These are phyloP conservation scores for Calyptomena viridis DNA, from an alignment of 2,113 vertebrate species.

Conservation along the genomic window DNA sequence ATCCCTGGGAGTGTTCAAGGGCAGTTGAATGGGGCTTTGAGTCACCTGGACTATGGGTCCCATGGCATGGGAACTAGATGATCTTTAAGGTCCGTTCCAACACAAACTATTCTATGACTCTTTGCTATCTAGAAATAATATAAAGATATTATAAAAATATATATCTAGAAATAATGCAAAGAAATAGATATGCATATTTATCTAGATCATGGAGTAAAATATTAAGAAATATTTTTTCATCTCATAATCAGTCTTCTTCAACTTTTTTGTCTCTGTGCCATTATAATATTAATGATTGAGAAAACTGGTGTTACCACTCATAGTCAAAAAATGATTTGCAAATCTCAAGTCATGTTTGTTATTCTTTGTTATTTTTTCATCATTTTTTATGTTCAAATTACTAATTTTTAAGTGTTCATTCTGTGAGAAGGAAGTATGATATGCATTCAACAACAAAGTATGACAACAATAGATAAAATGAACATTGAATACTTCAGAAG, in stretches of 20 bases:
- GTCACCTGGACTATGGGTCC: not conserved
- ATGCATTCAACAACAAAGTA: not conserved
- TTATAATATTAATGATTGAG: not conserved
- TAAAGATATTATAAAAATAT: too few relatives aligned
- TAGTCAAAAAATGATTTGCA: not conserved
- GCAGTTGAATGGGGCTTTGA: accelerated
- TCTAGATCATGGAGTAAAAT: not conserved
- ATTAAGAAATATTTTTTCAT: not conserved
- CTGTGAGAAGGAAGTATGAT: not conserved
- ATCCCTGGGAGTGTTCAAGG: not conserved
- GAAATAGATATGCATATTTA: not conserved
- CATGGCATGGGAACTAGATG: not conserved
- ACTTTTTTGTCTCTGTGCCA: not conserved
- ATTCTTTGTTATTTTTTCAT: not conserved
- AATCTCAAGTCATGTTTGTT: not conserved
- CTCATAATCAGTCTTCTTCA: not conserved
- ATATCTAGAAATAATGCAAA: not conserved
- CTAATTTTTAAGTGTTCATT: not conserved
- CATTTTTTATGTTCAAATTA: not conserved
- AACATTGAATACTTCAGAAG: not conserved
- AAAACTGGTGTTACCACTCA: not conserved
- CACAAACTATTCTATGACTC: not conserved
- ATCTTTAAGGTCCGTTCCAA: not conserved
- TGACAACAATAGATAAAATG: not conserved
- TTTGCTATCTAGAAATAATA: not conserved